Conservation (phyloP, 2,797 vertebrate genomes). For the Myiothlypis coronata region DNA sequence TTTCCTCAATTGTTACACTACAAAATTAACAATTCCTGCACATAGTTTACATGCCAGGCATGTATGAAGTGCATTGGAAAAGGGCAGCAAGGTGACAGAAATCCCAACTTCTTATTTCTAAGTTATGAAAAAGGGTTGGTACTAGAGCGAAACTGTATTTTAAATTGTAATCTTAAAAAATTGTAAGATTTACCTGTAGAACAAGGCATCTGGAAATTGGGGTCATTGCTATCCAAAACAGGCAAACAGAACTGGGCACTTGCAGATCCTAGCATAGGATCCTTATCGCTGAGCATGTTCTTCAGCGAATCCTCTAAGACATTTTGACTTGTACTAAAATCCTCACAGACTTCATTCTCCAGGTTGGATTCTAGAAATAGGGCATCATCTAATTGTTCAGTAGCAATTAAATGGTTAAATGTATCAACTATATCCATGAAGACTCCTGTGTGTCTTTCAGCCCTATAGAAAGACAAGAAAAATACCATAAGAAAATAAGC, state of each 20-base stretch:
- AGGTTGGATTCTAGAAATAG: slow-evolving; percentile 91
- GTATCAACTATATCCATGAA: slow-evolving; percentile 99
- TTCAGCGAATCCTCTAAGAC: slow-evolving; percentile 93
- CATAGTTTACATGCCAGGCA: background rate
- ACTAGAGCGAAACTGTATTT: slow-evolving; percentile 68
- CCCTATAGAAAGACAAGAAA: slow-evolving; percentile 85
- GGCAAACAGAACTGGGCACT: slow-evolving; percentile 94
- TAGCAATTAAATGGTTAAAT: slow-evolving; percentile 98
- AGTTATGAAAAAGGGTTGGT: slow-evolving; percentile 43
- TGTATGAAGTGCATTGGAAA: background rate
- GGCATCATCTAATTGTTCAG: slow-evolving; percentile 98
- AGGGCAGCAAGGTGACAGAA: slow-evolving; percentile 53
- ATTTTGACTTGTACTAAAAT: slow-evolving; percentile 87
- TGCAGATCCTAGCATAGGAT: slow-evolving; percentile 99
- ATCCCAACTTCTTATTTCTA: slow-evolving; percentile 51
- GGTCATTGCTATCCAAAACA: slow-evolving; percentile 90
- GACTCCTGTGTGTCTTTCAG: slow-evolving; percentile 89
- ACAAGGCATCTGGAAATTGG: slow-evolving; percentile 88
- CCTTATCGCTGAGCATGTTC: slow-evolving; percentile 99
- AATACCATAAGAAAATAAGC: slow-evolving; percentile 83
- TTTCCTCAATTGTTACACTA: background rate
- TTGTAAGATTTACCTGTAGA: slow-evolving; percentile 87
- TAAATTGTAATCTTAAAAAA: slow-evolving; percentile 76
- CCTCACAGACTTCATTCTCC: slow-evolving; percentile 98
- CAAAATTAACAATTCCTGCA: background rate